Evolutionary conservation across 2,797 vertebrate species (phyloP).

Genomic region (Austrolebias charrua): DNA sequence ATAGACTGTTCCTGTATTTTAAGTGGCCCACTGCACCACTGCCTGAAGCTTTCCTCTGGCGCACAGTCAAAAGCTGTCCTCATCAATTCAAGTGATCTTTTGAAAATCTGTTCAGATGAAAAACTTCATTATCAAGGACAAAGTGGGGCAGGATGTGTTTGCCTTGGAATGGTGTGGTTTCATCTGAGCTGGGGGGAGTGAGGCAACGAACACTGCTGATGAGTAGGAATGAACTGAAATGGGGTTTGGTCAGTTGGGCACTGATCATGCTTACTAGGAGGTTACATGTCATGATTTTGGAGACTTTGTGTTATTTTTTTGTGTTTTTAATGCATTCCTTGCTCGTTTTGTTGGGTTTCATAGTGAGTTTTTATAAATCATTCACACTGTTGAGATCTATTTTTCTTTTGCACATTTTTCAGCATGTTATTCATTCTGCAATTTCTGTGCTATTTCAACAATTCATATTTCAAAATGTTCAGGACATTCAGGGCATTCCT

Average conservation of each 20-base stretch:
- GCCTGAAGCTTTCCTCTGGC: constrained; percentile 19
- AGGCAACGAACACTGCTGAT: constrained; percentile 38
- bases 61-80: constrained; percentile 50
- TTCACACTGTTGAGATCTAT: too few relatives aligned
- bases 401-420: too few relatives aligned
- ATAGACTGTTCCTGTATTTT: constrained; percentile 11
- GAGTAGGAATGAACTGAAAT: constrained; percentile 64
- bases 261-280: too few relatives aligned
- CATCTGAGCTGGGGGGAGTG: constrained; percentile 25
- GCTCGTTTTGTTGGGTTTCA: too few relatives aligned
- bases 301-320: too few relatives aligned
- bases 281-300: too few relatives aligned
- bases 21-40: constrained; percentile 1
- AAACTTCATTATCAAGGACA: constrained; percentile 68
- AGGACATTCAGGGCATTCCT: too few relatives aligned
- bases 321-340: too few relatives aligned
- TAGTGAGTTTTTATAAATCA: too few relatives aligned
- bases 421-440: too few relatives aligned
- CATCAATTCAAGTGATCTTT: constrained; percentile 60
- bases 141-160: constrained; percentile 39
- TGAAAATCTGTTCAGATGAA: constrained; percentile 51
- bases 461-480: too few relatives aligned
- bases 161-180: constrained; percentile 40
- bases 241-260: constrained; percentile 50
- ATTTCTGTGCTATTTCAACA: too few relatives aligned